phyloP scores from a whole-genome alignment of 2,888 invertebrate genomes.

The Synanthedon formicaeformis region DNA sequence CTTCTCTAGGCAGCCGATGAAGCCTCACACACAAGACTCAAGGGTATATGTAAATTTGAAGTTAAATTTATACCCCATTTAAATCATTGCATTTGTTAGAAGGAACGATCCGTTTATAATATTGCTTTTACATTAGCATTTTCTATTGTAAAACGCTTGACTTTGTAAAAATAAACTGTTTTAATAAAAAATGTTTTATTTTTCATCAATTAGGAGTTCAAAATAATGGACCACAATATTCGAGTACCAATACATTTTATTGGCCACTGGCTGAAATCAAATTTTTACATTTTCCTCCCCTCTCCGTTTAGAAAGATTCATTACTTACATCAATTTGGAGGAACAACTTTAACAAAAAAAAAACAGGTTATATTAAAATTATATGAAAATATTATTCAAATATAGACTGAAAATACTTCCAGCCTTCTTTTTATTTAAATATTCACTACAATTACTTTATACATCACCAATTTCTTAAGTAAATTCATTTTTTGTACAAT shows the following conservation, averaged over 20 bases:
- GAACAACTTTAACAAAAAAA: slow-evolving; percentile 65
- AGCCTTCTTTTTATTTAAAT: slow-evolving; percentile 69
- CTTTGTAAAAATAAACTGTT: slow-evolving; percentile 55
- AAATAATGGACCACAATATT: slow-evolving; percentile 52
- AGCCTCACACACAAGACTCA: not conserved
- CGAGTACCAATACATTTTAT: slow-evolving; percentile 68
- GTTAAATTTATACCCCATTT: too few species aligned
- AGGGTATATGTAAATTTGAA: not conserved
- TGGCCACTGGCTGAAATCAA: slow-evolving; percentile 69
- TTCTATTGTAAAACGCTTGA: not conserved
- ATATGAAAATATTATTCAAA: slow-evolving; percentile 69
- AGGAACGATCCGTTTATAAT: not conserved
- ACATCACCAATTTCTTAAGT: slow-evolving; percentile 71
- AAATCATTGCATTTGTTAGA: too few species aligned
- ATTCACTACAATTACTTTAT: slow-evolving; percentile 68
- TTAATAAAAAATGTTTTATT: slow-evolving; percentile 20
- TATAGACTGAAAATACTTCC: slow-evolving; percentile 62
- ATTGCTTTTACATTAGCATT: slow-evolving; percentile 4
- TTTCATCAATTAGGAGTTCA: slow-evolving; percentile 13
- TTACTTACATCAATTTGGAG: slow-evolving; percentile 54
- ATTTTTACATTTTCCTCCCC: slow-evolving; percentile 58
- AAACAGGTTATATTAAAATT: slow-evolving; percentile 71
- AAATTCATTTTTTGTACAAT: slow-evolving; percentile 72
- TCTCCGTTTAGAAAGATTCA: slow-evolving; percentile 33
- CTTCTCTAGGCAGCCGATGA: not conserved